These are phyloP conservation scores for Lordiphosa fenestrarum DNA, from an alignment of 2,888 invertebrate species.

Conservation along the genomic window DNA sequence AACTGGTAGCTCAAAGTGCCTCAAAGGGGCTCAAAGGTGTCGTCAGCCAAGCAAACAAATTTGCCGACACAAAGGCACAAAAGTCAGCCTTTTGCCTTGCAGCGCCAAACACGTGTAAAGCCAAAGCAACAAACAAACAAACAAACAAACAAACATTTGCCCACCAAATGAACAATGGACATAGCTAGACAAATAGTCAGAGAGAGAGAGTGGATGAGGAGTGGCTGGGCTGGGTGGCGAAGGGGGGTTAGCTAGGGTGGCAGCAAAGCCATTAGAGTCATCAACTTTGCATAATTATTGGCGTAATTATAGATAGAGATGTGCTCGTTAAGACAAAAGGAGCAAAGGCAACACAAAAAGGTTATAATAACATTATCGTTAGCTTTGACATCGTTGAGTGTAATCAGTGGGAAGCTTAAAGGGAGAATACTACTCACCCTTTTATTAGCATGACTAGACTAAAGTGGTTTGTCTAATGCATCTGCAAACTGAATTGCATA, in stretches of 20 bases:
- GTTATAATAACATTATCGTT: constrained; percentile 49
- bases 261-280: constrained; percentile 35
- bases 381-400: constrained; percentile 21
- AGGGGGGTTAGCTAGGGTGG: background rate
- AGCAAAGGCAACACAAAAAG: constrained; percentile 30
- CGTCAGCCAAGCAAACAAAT: constrained; percentile 67
- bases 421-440: constrained; percentile 1
- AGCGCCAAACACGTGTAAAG: constrained; percentile 66
- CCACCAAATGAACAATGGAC: constrained; percentile 36
- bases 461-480: constrained; percentile 30
- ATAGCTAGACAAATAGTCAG: constrained; percentile 32
- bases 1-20: constrained; percentile 5
- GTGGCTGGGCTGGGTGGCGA: background rate
- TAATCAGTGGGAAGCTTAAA: constrained; percentile 49
- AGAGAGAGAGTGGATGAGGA: constrained; percentile 6
- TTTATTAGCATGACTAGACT: constrained; percentile 29
- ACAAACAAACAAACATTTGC: constrained; percentile 45
- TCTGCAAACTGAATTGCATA: constrained; percentile 8
- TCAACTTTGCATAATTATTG: constrained; percentile 50
- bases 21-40: constrained; percentile 54
- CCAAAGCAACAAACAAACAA: constrained; percentile 64
- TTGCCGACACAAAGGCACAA: constrained; percentile 38
- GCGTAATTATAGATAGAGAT: constrained; percentile 33
- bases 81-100: constrained; percentile 39
- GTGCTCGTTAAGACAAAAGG: constrained; percentile 10